Evolutionary conservation across 1,140 invertebrate genomes (phyloP).

Genomic region (Chrysomallon squamiferum): DNA sequence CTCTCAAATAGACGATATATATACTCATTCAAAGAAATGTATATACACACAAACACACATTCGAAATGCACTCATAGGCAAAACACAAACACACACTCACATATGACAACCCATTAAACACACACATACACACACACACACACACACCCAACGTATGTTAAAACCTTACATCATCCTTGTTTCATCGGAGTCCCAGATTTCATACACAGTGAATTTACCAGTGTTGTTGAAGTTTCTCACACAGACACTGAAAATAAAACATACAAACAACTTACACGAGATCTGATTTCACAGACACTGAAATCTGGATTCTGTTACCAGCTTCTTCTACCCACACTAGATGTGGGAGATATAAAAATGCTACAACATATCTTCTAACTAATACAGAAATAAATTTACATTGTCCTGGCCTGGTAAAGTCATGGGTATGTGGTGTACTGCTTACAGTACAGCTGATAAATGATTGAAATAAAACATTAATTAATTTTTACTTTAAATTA

Average conservation of each 20-base stretch:
- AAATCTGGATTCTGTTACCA: background rate
- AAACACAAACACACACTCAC: too few species aligned
- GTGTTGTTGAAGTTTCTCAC: slow-evolving; percentile 34
- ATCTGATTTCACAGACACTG: background rate
- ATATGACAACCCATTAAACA: too few species aligned
- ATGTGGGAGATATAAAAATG: background rate
- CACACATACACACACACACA: too few species aligned
- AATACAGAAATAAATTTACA: background rate
- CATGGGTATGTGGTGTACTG: background rate
- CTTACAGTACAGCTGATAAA: background rate
- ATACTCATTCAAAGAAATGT: too few species aligned
- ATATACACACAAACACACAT: too few species aligned
- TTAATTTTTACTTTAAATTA: too few species aligned
- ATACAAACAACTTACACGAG: background rate
- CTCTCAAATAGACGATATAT: too few species aligned
- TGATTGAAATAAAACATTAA: too few species aligned
- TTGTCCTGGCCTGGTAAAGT: background rate
- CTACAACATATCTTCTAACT: background rate
- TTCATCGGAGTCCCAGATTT: slow-evolving; percentile 40
- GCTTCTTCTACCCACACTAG: background rate
- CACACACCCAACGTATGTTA: too few species aligned
- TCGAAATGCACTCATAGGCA: too few species aligned
- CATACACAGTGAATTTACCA: slow-evolving; percentile 39
- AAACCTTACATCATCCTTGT: too few species aligned
- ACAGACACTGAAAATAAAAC: slow-evolving; percentile 34